These are phyloP conservation scores for Zoanthus sansibaricus DNA, from an alignment of 92 coral and sea anemone genomes.

Conservation along the genomic window DNA sequence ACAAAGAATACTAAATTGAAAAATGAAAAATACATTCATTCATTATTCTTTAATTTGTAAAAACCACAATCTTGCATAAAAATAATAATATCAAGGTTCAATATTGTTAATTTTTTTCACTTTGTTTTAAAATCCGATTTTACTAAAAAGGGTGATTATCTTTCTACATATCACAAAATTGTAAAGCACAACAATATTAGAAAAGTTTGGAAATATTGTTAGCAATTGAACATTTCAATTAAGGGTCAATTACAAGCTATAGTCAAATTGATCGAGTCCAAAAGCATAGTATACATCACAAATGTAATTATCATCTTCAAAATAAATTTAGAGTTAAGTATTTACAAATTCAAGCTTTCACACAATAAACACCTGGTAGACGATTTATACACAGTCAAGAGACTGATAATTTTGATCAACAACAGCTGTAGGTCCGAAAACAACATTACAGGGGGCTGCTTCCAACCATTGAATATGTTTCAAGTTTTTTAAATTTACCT, in stretches of 20 bases:
- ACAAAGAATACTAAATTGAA: no score
- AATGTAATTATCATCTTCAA: conserved; percentile 9
- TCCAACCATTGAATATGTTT: not conserved
- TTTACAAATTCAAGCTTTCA: conserved; percentile 12
- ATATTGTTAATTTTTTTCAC: no score
- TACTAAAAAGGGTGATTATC: no score
- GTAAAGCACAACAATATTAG: not conserved
- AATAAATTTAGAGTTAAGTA: conserved; percentile 19
- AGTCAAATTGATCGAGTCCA: not conserved
- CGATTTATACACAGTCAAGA: conserved; percentile 31
- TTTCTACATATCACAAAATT: not conserved
- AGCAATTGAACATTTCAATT: not conserved
- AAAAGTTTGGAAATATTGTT: conserved; percentile 1
- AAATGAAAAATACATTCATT: no score
- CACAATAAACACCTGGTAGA: conserved; percentile 42
- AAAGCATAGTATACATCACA: not conserved
- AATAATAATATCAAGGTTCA: no score
- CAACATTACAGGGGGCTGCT: not conserved
- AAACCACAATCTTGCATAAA: no score
- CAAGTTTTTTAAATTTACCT: not conserved
- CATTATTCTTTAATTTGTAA: no score
- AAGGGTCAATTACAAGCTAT: not conserved
- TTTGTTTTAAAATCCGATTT: no score
- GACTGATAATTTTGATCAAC: not conserved
- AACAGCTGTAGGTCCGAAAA: conserved; percentile 25